Conservation (phyloP, 2,113 vertebrate genomes). For the Raja brachyura region DNA sequence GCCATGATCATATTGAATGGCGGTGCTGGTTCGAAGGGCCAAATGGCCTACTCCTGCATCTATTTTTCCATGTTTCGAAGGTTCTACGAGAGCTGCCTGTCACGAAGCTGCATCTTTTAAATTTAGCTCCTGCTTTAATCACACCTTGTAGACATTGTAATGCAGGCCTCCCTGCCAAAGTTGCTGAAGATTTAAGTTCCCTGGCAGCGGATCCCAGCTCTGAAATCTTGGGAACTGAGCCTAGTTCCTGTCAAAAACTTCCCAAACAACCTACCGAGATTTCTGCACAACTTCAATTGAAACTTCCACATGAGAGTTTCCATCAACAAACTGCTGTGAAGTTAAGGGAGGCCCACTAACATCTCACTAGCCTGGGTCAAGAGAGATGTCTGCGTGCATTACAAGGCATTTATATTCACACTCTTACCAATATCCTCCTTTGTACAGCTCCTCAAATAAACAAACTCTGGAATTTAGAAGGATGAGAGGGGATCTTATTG, state of each 20-base stretch:
- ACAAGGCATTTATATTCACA: background rate
- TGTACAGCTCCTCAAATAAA: background rate
- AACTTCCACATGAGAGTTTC: background rate
- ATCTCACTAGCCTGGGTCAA: background rate
- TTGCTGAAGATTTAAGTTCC: constrained; percentile 26
- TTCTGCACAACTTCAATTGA: background rate
- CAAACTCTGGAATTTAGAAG: background rate
- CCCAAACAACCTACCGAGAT: background rate
- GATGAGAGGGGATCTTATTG: too few species aligned
- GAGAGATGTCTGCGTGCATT: background rate
- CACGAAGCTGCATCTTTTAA: background rate
- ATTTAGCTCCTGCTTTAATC: constrained; percentile 33
- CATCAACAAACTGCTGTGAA: background rate
- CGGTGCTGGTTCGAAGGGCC: too few species aligned
- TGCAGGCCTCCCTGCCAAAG: background rate
- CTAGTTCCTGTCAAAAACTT: constrained; percentile 31
- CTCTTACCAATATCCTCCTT: background rate
- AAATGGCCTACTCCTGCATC: too few species aligned
- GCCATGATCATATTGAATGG: too few species aligned
- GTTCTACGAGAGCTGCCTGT: background rate
- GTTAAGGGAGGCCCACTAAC: background rate
- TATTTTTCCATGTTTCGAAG: too few species aligned
- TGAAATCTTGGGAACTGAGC: constrained; percentile 26
- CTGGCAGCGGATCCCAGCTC: constrained; percentile 9
- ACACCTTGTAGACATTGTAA: constrained; percentile 30